Percentiles rank a stretch among this genome's conserved stretches.
Evolutionary conservation across 2,888 invertebrate genomes (phyloP).

Genomic region (Malachius bipustulatus): DNA sequence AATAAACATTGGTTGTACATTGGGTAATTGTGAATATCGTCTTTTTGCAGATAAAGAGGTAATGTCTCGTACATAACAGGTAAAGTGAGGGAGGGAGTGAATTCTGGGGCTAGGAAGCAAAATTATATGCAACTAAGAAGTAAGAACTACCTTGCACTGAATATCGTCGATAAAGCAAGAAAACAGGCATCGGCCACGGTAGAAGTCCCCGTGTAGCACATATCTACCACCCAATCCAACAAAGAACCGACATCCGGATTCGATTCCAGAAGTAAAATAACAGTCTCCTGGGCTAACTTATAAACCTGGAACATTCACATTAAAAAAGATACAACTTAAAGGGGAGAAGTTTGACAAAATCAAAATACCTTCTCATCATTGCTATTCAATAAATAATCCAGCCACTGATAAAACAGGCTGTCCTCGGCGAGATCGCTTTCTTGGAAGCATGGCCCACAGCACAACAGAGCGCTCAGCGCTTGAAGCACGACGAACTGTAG

Average conservation of each 20-base stretch:
- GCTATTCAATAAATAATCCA: slow-evolving; percentile 80
- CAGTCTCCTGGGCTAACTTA: slow-evolving; percentile 83
- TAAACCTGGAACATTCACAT: slow-evolving; percentile 55
- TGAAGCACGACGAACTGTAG: slow-evolving; percentile 45
- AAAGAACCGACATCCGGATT: slow-evolving; percentile 87
- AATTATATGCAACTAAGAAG: too few relatives aligned
- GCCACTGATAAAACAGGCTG: slow-evolving; percentile 87
- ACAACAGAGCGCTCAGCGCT: slow-evolving; percentile 92
- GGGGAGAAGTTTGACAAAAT: not conserved
- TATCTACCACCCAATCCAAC: slow-evolving; percentile 95
- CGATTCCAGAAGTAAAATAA: slow-evolving; percentile 84
- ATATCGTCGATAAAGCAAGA: slow-evolving; percentile 88
- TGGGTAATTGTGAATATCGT: too few relatives aligned
- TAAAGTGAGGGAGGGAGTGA: too few relatives aligned
- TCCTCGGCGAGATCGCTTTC: slow-evolving; percentile 75
- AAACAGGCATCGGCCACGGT: slow-evolving; percentile 95
- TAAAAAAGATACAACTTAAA: not conserved
- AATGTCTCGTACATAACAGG: too few relatives aligned
- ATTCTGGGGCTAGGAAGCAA: too few relatives aligned
- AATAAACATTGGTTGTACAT: too few relatives aligned
- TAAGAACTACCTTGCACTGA: slow-evolving; percentile 72
- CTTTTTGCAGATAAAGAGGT: too few relatives aligned
- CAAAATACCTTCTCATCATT: slow-evolving; percentile 69
- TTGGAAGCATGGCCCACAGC: slow-evolving; percentile 93
- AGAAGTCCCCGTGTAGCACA: slow-evolving; percentile 87